Evolutionary conservation across 2,888 invertebrate genomes (phyloP), one percentile per base, ranked within the genome.

Genomic region (Philaethria dido): DNA sequence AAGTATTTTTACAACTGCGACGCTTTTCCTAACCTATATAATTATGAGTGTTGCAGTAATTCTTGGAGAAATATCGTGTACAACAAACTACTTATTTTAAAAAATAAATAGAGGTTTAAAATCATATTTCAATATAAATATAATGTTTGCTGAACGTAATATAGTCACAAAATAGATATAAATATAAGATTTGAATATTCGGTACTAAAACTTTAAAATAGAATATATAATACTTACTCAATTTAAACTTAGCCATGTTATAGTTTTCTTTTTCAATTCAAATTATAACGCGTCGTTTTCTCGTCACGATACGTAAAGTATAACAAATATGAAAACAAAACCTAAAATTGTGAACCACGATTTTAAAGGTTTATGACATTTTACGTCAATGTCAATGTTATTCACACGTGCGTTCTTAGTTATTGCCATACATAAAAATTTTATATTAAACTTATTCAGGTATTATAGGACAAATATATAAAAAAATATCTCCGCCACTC

Each of bases 191-290:
- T 14, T 9, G 4, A 50, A 18, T 18, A 29, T 14, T 16, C n/a
- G 2, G 9, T n/a, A 50, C 25, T 11, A 29, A 50, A 1, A n/a
- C 3, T 3, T n/a, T 2, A n/a, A 36, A 52, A 16, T 52, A 29
- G 5, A n/a, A n/a, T 33, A 29, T 5, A 16, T 8, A 52, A 52
- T 11, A 72, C 71, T 71, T 69, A 73, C 71, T 74, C 54, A 73
- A 64, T 66, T 73, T 73, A 61, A 72, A 72, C 66, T 72, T 70
- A 48, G 70, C 72, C 70, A 72, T 69, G 29, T 25, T 57, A 29
- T 18, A 22, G 39, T 16, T 48, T 14, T 20, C 18, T 48, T 20
- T 22, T 33, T 50, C 11, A 16, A 18, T n/a, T 50, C 0, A 33
- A 16, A 29, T 16, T 52, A 13, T 33, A 29, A 11, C 8, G n/a